These are phyloP conservation scores for Drosophila nannoptera DNA, from an alignment of 1,140 invertebrate species.

Conservation along the genomic window DNA sequence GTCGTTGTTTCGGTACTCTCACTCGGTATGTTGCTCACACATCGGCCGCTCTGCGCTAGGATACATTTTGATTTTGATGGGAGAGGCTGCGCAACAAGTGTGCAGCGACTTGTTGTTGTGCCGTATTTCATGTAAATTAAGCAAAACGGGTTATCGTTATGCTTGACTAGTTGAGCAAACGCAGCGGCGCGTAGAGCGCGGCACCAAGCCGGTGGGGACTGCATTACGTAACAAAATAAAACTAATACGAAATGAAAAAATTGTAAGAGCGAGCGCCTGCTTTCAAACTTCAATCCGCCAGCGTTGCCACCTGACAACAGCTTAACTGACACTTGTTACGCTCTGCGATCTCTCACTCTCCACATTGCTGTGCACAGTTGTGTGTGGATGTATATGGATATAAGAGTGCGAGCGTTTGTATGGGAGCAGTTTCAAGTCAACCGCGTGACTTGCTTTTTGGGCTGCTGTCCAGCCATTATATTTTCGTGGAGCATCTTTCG, in stretches of 20 bases:
- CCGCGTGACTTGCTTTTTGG: constrained; percentile 57
- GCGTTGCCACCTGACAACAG: constrained; percentile 58
- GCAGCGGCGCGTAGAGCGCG: constrained; percentile 47
- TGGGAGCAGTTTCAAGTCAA: constrained; percentile 26
- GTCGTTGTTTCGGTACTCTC: constrained; percentile 32
- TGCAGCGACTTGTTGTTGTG: constrained; percentile 41
- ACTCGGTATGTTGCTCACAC: constrained; percentile 53
- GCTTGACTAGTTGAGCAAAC: constrained; percentile 69
- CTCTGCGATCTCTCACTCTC: constrained; percentile 34
- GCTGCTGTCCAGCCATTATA: constrained; percentile 43
- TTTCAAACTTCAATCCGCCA: constrained; percentile 53
- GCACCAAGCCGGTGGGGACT: constrained; percentile 15
- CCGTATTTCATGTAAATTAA: constrained; percentile 73
- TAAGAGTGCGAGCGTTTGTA: background rate
- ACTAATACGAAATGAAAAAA: constrained; percentile 37
- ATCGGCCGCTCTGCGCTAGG: constrained; percentile 22
- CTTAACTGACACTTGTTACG: constrained; percentile 51
- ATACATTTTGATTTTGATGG: constrained; percentile 15
- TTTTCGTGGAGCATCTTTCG: constrained; percentile 40
- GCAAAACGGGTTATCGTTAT: constrained; percentile 60
- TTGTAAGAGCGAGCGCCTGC: constrained; percentile 35
- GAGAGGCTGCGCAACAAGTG: constrained; percentile 60
- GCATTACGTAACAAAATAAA: constrained; percentile 63
- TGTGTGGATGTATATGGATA: background rate
- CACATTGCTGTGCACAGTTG: background rate